phyloP scores from a whole-genome alignment of 2,113 vertebrate genomes.

The Oreochromis niloticus region DNA sequence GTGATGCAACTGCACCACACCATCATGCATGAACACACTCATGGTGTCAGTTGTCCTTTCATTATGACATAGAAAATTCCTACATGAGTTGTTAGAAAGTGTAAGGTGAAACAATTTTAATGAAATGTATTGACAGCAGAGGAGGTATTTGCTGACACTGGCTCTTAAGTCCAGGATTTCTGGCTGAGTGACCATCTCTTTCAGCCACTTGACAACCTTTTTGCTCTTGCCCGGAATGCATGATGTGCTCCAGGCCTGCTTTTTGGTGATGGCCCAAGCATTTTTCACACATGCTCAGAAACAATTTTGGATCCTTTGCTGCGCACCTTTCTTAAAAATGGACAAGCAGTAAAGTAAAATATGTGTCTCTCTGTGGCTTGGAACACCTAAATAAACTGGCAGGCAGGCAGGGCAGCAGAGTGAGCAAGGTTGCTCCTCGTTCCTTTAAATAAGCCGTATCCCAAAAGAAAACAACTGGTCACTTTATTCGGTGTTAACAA shows the following conservation, averaged over 20 bases:
- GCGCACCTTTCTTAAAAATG: not conserved
- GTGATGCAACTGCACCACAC: not conserved
- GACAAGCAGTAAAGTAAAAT: not conserved
- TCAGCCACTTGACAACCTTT: not conserved
- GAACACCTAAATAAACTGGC: slow-evolving; percentile 1
- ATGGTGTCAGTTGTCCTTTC: not conserved
- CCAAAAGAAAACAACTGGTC: not conserved
- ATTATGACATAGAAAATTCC: not conserved
- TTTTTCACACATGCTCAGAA: not conserved
- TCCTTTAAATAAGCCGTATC: slow-evolving; percentile 20
- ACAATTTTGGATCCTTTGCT: not conserved
- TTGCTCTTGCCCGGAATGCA: not conserved
- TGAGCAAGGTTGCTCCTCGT: not conserved
- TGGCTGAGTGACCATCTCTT: not conserved
- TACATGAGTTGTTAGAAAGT: not conserved
- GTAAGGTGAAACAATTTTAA: not conserved
- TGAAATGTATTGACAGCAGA: not conserved
- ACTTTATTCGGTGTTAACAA: not conserved
- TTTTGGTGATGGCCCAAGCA: not conserved
- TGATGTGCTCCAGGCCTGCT: not conserved
- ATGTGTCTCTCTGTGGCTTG: not conserved
- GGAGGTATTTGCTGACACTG: not conserved
- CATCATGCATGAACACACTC: not conserved
- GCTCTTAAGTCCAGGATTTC: not conserved
- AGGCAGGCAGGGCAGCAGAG: not conserved